phyloP scores from a whole-genome alignment of 92 coral and sea anemone species.

The Phenganax stokvisi region DNA sequence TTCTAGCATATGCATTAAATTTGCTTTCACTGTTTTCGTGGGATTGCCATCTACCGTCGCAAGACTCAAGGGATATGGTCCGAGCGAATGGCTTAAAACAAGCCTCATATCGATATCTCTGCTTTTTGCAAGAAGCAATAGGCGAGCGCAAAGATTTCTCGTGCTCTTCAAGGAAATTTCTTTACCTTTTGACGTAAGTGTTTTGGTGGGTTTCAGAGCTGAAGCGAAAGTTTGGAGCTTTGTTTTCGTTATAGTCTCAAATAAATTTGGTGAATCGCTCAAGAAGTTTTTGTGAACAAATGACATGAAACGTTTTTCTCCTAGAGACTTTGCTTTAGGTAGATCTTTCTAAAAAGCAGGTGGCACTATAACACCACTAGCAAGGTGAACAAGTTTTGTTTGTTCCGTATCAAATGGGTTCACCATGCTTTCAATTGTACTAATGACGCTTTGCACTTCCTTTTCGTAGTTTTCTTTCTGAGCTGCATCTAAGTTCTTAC shows the following conservation, averaged over 20 bases:
- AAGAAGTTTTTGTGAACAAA: constrained; percentile 28
- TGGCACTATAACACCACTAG: constrained; percentile 26
- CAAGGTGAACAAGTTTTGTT: constrained; percentile 12
- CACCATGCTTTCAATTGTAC: constrained; percentile 17
- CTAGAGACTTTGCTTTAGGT: constrained; percentile 28
- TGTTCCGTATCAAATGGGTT: constrained; percentile 15
- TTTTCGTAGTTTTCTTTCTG: constrained; percentile 11
- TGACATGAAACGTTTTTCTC: constrained; percentile 13
- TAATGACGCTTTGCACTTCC: constrained; percentile 8
- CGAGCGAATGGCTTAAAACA: not conserved
- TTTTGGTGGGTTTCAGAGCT: not conserved
- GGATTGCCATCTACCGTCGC: constrained; percentile 26
- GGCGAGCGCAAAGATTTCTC: not conserved
- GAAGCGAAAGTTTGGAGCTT: not conserved
- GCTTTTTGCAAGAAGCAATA: constrained; percentile 20
- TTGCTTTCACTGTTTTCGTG: constrained; percentile 18
- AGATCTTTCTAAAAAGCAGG: constrained; percentile 33
- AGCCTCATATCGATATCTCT: not conserved
- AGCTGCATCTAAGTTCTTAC: constrained; percentile 13
- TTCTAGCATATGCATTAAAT: constrained; percentile 29
- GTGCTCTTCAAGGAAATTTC: not conserved
- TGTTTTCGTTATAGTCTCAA: not conserved
- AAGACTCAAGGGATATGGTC: constrained; percentile 31
- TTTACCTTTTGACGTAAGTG: not conserved
- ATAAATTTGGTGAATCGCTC: constrained; percentile 16